Percentiles rank a stretch among this genome's conserved stretches.
These are phyloP conservation scores for Podarcis siculus DNA, from an alignment of 2,797 vertebrate species.

Conservation along the genomic window DNA sequence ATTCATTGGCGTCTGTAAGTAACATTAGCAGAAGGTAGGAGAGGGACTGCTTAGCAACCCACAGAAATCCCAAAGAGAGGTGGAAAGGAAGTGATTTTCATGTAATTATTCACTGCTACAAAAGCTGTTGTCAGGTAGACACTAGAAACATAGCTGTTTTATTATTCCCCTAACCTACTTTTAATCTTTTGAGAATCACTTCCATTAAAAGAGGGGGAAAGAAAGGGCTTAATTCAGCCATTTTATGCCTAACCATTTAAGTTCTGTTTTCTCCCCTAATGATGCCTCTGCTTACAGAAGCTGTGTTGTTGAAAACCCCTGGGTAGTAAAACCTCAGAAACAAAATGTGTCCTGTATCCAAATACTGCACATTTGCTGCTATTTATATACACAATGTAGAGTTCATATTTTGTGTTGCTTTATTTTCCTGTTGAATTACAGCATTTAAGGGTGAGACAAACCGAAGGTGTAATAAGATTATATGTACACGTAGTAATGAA, in stretches of 20 bases:
- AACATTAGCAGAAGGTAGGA: slow-evolving; percentile 77
- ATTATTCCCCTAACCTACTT: slow-evolving; percentile 84
- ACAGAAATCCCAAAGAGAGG: slow-evolving; percentile 76
- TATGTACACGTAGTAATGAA: not conserved
- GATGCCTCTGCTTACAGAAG: slow-evolving; percentile 69
- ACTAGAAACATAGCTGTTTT: slow-evolving; percentile 81
- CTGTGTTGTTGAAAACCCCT: slow-evolving; percentile 54
- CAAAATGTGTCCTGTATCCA: slow-evolving; percentile 53
- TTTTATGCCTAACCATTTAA: slow-evolving; percentile 76
- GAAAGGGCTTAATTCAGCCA: slow-evolving; percentile 79
- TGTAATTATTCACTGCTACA: slow-evolving; percentile 83
- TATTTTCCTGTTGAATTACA: slow-evolving; percentile 14
- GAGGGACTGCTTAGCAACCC: slow-evolving; percentile 79
- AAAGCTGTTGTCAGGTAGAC: slow-evolving; percentile 83
- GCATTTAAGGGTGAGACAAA: slow-evolving; percentile 16
- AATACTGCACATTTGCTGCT: not conserved
- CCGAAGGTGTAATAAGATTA: not conserved
- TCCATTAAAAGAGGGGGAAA: slow-evolving; percentile 64
- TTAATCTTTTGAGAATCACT: slow-evolving; percentile 77
- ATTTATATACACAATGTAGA: slow-evolving; percentile 18
- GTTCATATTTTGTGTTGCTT: slow-evolving; percentile 51
- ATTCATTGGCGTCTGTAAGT: slow-evolving; percentile 74
- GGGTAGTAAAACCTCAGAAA: slow-evolving; percentile 60
- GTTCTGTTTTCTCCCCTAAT: slow-evolving; percentile 72
- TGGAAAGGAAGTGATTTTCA: slow-evolving; percentile 83